Base-by-base conservation (phyloP, 2,797 vertebrate genomes). In the Alca torda region DNA sequence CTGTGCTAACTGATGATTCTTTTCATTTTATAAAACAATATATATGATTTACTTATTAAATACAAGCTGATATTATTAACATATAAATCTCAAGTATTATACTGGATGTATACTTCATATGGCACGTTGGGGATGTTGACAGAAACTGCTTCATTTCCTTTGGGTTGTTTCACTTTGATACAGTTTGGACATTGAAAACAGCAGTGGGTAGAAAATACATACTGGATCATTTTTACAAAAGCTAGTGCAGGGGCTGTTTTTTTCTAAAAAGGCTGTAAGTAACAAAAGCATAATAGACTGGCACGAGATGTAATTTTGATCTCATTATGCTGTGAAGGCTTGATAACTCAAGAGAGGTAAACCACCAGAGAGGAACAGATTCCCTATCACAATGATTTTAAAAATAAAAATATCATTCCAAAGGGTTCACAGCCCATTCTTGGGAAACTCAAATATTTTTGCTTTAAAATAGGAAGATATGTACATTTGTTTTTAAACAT, bases 31-130 rank as follows among this genome's bases (percentile, higher is more conserved):
- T 69, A 86, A 91, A 96, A 89, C 75, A 75, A 91, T 95, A 95
- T 95, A 59, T 95, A 73, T 95, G 92, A 92, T 96, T 97, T 96
- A 97, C 53, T 94, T 95, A 96, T 92, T 95, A 96, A 96, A 95
- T 93, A 89, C 84, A 95, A 87, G 39, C 73, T 0, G 28, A 92
- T 93, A 63, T 96, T 96, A 97, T 97, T 97, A 96, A 96, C 82
- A 88, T 92, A 96, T 97, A 97, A 96, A 97, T 97, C 96, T 97
- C 82, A 88, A 93, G 79, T 91, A 74, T 73, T 87, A 79, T 81
- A 45, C 84, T 78, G 90, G 84, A 70, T 91, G n/a, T 95, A 56
- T 85, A 78, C 75, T 94, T 96, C 94, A 94, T 93, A 93, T 74
- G 84, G 76, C 89, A 91, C 96, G 4, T 91, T 59, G 39, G 96